Base-by-base conservation (phyloP, 2,888 invertebrate species). In the Diploptera punctata region DNA sequence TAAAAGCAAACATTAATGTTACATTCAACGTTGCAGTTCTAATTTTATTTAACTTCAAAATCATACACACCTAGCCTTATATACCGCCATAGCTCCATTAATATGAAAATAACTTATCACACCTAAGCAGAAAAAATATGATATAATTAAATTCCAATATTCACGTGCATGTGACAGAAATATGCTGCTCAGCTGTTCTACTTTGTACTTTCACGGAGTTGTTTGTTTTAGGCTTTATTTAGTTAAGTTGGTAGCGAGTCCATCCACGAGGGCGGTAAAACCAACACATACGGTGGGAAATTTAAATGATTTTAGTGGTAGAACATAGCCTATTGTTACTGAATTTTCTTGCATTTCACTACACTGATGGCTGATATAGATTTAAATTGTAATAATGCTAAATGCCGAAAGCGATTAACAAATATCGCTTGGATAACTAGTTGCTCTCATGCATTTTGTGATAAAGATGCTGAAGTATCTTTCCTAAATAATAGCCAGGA, bases 331-430 rank as follows among this genome's bases (percentile, higher is more conserved):
- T n/a, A n/a, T n/a, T n/a, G n/a, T n/a, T n/a, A n/a, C n/a, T n/a
- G n/a, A n/a, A n/a, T n/a, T n/a, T n/a, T n/a, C n/a, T n/a, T n/a
- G n/a, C n/a, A n/a, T n/a, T n/a, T n/a, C n/a, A n/a, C n/a, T n/a
- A 1, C 26, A 13, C 13, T 9, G 47, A 65, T 65, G 65, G 18
- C 70, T 73, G 81, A 82, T 52, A 77, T 78, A 72, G 80, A 81
- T 68, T 72, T 83, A 33, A 76, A 81, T 21, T 84, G 83, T 73
- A 84, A 84, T 76, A 80, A 78, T 76, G 80, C 80, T 73, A 82
- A 82, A 76, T 83, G 84, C 74, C 77, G 81, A 49, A 81, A 81
- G 76, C 74, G 78, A 67, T 72, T 84, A 16, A 79, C 75, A 33
- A 75, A 77, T 24, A 76, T 77, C 76, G 82, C 82, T 9, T 83